Conservation (phyloP, 2,113 vertebrate genomes). For the Oophaga pumilio region DNA sequence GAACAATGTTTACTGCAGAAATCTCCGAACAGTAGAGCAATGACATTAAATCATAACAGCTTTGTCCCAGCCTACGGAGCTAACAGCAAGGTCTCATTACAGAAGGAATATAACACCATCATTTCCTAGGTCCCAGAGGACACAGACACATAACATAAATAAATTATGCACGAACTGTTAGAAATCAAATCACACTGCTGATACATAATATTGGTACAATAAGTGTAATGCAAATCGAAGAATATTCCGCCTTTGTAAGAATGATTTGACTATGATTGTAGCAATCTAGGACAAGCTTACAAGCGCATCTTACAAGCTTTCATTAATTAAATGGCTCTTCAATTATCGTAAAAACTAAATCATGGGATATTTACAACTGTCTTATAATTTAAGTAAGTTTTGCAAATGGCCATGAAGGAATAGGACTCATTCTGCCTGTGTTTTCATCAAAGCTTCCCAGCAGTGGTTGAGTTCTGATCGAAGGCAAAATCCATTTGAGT, state of each 20-base stretch:
- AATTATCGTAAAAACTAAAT: conserved; percentile 61
- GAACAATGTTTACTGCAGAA: background rate
- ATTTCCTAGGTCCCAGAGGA: conserved; percentile 36
- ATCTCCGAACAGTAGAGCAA: background rate
- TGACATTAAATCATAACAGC: conserved; percentile 28
- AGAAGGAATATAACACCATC: conserved; percentile 58
- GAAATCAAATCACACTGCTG: conserved; percentile 39
- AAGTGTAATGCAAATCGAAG: conserved; percentile 37
- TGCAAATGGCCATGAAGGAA: conserved; percentile 40
- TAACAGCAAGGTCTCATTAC: conserved; percentile 58
- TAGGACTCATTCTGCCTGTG: conserved; percentile 57
- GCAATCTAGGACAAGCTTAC: conserved; percentile 55
- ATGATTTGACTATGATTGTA: conserved; percentile 2
- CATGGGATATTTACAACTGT: conserved; percentile 54
- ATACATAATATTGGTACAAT: conserved; percentile 54
- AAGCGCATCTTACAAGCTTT: conserved; percentile 38
- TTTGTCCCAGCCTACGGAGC: conserved; percentile 25
- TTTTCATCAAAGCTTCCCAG: conserved; percentile 62
- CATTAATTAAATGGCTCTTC: conserved; percentile 57
- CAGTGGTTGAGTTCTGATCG: conserved; percentile 63
- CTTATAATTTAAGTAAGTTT: conserved; percentile 58
- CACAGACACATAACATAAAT: conserved; percentile 51
- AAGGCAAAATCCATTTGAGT: conserved; percentile 65
- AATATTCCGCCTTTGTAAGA: conserved; percentile 32
- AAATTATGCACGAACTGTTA: conserved; percentile 55